Evolutionary conservation across 2,888 invertebrate genomes (phyloP).

Genomic region (Agrypnus murinus): DNA sequence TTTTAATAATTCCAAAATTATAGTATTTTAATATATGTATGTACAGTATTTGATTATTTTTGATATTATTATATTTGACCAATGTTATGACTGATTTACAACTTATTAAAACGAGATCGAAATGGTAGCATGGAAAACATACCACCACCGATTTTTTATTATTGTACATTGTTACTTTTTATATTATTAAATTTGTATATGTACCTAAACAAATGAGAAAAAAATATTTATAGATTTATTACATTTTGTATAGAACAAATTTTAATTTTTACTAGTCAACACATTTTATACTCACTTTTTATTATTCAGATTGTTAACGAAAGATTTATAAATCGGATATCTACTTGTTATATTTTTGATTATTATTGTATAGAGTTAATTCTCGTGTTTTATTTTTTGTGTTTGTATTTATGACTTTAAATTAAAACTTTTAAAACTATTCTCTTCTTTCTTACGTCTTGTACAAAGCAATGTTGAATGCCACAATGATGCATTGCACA

Average conservation of each 20-base stretch:
- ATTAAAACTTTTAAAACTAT: too few relatives aligned
- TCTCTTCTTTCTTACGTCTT: too few relatives aligned
- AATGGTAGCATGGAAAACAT: neutral
- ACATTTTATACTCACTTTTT: neutral
- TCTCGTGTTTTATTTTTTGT: neutral
- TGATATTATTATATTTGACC: too few relatives aligned
- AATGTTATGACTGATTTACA: slow-evolving; percentile 8
- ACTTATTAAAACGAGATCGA: too few relatives aligned
- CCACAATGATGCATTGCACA: slow-evolving; percentile 1
- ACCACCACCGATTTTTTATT: slow-evolving; percentile 7
- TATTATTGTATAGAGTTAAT: neutral
- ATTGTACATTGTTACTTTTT: slow-evolving; percentile 14
- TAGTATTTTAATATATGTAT: slow-evolving; percentile 10
- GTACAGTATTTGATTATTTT: slow-evolving; percentile 13
- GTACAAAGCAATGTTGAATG: neutral
- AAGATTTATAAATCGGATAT: neutral
- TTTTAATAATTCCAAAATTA: neutral
- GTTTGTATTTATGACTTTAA: neutral
- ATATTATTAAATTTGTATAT: neutral
- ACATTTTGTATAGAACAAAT: neutral
- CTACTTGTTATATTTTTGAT: slow-evolving; percentile 7
- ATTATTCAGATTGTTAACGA: neutral
- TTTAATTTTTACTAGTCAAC: slow-evolving; percentile 17
- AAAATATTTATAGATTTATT: neutral
- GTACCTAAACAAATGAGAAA: neutral